Evolutionary conservation across 1,140 invertebrate species (phyloP).

Genomic region (Drosophila rhopaloa): DNA sequence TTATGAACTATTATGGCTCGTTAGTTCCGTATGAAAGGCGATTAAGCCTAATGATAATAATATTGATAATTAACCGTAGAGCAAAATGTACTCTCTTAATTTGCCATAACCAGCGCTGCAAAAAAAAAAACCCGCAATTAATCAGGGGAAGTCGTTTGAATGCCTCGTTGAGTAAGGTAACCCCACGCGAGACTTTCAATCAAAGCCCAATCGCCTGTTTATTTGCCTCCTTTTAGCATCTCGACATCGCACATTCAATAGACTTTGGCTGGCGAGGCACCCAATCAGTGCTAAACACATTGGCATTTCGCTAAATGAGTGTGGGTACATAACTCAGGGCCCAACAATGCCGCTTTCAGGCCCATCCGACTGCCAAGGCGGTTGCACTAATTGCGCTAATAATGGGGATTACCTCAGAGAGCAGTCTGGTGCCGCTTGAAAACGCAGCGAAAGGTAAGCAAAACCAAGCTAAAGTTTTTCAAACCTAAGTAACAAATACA

Average conservation of each 20-base stretch:
- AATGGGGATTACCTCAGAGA: slow-evolving; percentile 72
- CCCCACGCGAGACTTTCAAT: slow-evolving; percentile 35
- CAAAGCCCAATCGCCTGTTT: slow-evolving; percentile 21
- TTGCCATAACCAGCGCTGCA: slow-evolving; percentile 22
- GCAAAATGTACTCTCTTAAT: slow-evolving; percentile 34
- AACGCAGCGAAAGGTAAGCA: slow-evolving; percentile 27
- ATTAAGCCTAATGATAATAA: slow-evolving; percentile 43
- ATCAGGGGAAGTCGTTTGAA: slow-evolving; percentile 21
- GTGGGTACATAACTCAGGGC: slow-evolving; percentile 53
- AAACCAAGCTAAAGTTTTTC: slow-evolving; percentile 20
- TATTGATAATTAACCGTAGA: slow-evolving; percentile 39
- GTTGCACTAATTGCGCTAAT: slow-evolving; percentile 77
- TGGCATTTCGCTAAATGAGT: slow-evolving; percentile 43
- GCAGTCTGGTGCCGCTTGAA: not conserved
- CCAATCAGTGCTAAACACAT: slow-evolving; percentile 77
- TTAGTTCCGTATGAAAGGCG: slow-evolving; percentile 41
- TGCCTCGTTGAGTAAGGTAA: not conserved
- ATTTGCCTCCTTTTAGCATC: slow-evolving; percentile 30
- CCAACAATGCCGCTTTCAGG: slow-evolving; percentile 58
- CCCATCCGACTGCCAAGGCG: slow-evolving; percentile 37
- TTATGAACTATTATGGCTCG: slow-evolving; percentile 51
- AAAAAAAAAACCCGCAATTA: slow-evolving; percentile 25
- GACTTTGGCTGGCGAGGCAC: slow-evolving; percentile 13
- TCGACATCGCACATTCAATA: slow-evolving; percentile 42
- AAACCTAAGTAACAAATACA: not conserved